Conservation (phyloP, 2,113 vertebrate species). For the Syrmaticus mikado region DNA sequence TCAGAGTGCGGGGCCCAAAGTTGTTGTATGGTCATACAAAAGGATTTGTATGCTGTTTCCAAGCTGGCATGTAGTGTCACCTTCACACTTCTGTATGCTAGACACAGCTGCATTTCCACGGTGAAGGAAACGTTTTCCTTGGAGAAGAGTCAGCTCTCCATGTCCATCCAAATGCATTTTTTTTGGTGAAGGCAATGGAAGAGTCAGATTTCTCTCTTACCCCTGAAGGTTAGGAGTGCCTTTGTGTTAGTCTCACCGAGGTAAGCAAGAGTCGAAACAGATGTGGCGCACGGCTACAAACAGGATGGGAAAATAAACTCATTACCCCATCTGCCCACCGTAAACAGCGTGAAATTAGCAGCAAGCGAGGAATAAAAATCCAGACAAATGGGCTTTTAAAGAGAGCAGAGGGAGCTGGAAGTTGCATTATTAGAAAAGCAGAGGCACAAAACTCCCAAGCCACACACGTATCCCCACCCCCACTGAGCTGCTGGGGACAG, state of each 20-base stretch:
- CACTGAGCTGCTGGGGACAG: not conserved
- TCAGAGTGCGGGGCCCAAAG: accelerated
- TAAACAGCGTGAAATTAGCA: conserved; percentile 61
- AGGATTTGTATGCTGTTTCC: not conserved
- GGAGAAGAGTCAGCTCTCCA: not conserved
- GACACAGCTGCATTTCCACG: not conserved
- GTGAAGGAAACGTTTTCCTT: not conserved
- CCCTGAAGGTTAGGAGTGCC: not conserved
- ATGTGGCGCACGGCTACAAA: conserved; percentile 22
- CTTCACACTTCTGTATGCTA: not conserved
- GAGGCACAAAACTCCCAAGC: not conserved
- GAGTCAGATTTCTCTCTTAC: not conserved
- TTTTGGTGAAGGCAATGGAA: not conserved
- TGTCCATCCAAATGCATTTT: not conserved
- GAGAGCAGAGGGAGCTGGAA: conserved; percentile 43
- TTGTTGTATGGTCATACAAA: not conserved
- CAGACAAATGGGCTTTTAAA: conserved; percentile 58
- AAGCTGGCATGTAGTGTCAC: not conserved
- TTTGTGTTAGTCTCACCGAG: not conserved
- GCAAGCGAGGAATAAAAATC: conserved; percentile 41
- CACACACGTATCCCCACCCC: accelerated
- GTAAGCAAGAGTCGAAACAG: conserved; percentile 42
- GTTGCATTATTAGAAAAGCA: conserved; percentile 1
- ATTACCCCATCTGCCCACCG: conserved; percentile 50
- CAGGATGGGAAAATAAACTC: conserved; percentile 68